Evolutionary conservation across 2,888 invertebrate genomes (phyloP), one percentile per base, ranked within the genome.

Genomic region (Stegana nigrithorax): DNA sequence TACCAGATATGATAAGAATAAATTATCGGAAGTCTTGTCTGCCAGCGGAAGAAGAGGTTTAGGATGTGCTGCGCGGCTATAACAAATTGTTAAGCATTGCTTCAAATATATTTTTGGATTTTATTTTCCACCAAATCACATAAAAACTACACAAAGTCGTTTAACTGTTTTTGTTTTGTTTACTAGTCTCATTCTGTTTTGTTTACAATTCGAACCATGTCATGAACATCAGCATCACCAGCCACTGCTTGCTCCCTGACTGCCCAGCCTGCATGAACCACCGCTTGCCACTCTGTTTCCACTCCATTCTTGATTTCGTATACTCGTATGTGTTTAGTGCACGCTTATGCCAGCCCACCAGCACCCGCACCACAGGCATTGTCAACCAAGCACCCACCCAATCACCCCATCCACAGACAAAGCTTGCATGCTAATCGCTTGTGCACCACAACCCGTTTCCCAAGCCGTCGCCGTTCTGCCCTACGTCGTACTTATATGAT

Each of bases 391-490:
- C 27, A 17, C 60, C 53, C 26, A 59, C 63, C 56, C 45, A 53
- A n/a, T 25, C 17, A 36, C 27, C 44, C 19, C 23, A 59, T 44
- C 58, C 42, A 25, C 32, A 32, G 21, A 10, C 39, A 57, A 56
- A 55, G 62, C 66, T 55, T 65, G 66, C 73, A 67, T 63, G 66
- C 61, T 58, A 64, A 67, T 61, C 14, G n/a, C 12, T 27, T 27
- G 7, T 26, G 53, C 32, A 25, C 57, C 62, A 63, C 63, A 25
- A 36, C 63, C 51, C 63, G 57, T 65, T 63, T 62, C 56, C 36
- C 25, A 64, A 66, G 23, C 73, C 72, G 72, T 73, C 75, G 70
- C 72, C 80, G 78, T 75, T 75, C 73, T 70, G n/a, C n/a, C n/a
- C n/a, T n/a, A n/a, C n/a, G n/a, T n/a, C n/a, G n/a, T n/a, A n/a